A percentile compares a stretch with the other conserved stretches of the same genome.
Conservation (phyloP, 2,113 vertebrate genomes). For the Carlito syrichta region DNA sequence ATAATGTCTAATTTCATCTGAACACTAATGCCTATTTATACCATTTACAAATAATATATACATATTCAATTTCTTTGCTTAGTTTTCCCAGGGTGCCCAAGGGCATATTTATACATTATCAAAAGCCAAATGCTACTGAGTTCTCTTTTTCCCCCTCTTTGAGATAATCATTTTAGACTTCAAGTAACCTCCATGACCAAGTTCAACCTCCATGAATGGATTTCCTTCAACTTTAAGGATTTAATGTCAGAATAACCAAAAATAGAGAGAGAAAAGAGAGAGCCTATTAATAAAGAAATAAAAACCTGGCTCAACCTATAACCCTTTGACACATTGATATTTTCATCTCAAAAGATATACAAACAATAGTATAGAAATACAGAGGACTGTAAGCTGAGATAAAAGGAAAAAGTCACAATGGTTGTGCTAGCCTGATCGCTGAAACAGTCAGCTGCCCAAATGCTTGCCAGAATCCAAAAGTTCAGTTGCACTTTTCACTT, state of each 20-base stretch:
- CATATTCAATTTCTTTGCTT: constrained; percentile 69
- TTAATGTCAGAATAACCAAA: constrained; percentile 65
- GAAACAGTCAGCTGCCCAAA: not conserved
- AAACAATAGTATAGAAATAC: constrained; percentile 35
- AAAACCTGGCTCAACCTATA: constrained; percentile 36
- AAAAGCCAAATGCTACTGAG: constrained; percentile 30
- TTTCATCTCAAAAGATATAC: constrained; percentile 63
- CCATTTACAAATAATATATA: constrained; percentile 57
- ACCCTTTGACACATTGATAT: constrained; percentile 55
- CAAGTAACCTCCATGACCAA: constrained; percentile 39
- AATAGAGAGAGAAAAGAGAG: constrained; percentile 27
- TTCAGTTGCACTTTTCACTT: constrained; percentile 7
- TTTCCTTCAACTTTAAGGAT: constrained; percentile 52
- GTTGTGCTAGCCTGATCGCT: not conserved
- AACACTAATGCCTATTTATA: constrained; percentile 50
- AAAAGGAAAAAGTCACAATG: constrained; percentile 33
- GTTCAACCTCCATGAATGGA: not conserved
- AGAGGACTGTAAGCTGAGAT: not conserved
- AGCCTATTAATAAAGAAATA: constrained; percentile 51
- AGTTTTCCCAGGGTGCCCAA: constrained; percentile 28
- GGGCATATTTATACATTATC: constrained; percentile 49
- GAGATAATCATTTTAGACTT: constrained; percentile 55
- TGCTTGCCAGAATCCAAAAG: not conserved
- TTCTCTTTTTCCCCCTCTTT: not conserved
- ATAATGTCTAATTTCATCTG: constrained; percentile 65